Base-by-base conservation (phyloP, 2,797 vertebrate genomes). In the Amblyopsis hoosieri region DNA sequence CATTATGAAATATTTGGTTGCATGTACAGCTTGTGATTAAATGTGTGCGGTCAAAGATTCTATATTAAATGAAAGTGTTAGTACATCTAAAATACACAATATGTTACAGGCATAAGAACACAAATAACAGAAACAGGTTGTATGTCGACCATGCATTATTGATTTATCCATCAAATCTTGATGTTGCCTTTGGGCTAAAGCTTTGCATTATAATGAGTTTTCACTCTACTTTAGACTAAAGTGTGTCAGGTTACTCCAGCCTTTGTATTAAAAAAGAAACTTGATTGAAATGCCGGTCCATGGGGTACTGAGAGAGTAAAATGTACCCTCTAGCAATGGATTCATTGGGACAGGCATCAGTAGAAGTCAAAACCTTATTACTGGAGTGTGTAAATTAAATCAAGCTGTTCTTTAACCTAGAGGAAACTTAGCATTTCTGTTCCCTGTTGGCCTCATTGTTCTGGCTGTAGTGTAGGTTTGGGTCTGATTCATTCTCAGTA, bases 331-430 rank as follows among this genome's bases (percentile, higher is more conserved):
- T 59, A 70, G 84, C 65, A 12, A 64, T 70, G 75, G 60, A 79
- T 75, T 83, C 76, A 76, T 49, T 71, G 55, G 62, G 82, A 76
- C 60, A 69, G 62, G 48, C 57, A 4, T 75, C 70, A 80, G 73
- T 68, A 67, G 76, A 72, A 75, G 58, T 68, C 68, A 60, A 57
- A 19, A 72, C 72, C 76, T 84, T 86, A 82, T 90, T 81, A 82
- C 53, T 79, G 67, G 84, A 80, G 75, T 68, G 67, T 81, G 68
- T 76, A 87, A 90, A 91, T 85, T 56, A 86, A 87, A 89, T 85
- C 72, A 84, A 80, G 82, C 82, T 85, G 83, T 85, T 84, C 73
- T 72, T 66, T 82, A 81, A 87, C 78, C 76, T 73, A 69, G 66
- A 58, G 71, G 80, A 75, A 79, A 70, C 7, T 9, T 29, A 75